Evolutionary conservation across 2,888 invertebrate genomes (phyloP), one percentile per base, ranked within the genome.

Genomic region (Lydus trimaculatus): DNA sequence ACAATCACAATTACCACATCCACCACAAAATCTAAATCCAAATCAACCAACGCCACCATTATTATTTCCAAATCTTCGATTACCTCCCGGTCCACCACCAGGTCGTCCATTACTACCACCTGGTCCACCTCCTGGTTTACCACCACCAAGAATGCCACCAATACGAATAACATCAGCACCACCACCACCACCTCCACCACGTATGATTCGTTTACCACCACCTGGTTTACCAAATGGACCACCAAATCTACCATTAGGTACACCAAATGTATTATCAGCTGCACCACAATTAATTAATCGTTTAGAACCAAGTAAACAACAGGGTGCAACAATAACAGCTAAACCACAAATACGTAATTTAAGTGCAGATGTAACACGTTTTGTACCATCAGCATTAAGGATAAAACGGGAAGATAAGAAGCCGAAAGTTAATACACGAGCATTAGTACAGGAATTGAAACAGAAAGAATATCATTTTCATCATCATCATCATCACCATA

Each of bases 341-440:
- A 98, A 98, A 83, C 98, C 99, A 0, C 98, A 98, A 87, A 97
- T 99, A 74, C 90, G 96, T 75, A 96, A 96, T 86, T 87, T 97
- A 39, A 95, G 94, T 39, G 96, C 95, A 0, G 99, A 99, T 85
- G 95, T 98, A 0, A 99, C 98, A 0, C 88, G 97, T 67, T 98
- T 99, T 86, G 93, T 97, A 60, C 98, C 98, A 0, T 97, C 97
- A 0, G 93, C 98, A 0, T 87, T 99, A 63, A 90, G 97, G 69
- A 94, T 98, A 1, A 97, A 97, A 83, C 89, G 97, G 58, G 94
- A 95, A 76, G 95, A 95, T 81, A 92, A 90, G 78, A 90, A 91
- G 75, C 81, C 84, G 0, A 90, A 88, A 76, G 87, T 89, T 15
- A 88, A 87, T 56, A 81, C 85, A 62, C 88, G 89, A 70, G 86